These are phyloP conservation scores for Halyomorpha halys DNA, from an alignment of 1,140 invertebrate species.

Conservation along the genomic window DNA sequence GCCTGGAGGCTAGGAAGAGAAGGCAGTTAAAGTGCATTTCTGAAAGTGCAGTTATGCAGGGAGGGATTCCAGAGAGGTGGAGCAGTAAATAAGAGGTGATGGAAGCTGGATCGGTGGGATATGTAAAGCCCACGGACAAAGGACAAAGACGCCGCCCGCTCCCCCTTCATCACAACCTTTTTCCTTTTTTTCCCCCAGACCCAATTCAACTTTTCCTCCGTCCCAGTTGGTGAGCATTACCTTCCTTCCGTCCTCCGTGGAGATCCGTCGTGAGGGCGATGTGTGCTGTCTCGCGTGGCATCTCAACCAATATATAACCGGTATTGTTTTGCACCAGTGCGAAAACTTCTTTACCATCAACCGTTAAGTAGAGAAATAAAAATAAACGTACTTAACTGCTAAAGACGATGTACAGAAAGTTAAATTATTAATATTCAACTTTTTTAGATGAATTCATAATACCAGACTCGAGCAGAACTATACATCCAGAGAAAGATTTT, in stretches of 20 bases:
- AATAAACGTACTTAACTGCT: too few species aligned
- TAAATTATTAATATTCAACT: too few species aligned
- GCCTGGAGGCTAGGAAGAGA: neutral
- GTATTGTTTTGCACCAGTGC: too few species aligned
- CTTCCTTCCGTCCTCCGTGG: neutral
- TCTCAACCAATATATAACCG: too few species aligned
- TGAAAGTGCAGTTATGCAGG: neutral
- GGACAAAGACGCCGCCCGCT: constrained; percentile 8
- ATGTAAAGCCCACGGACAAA: neutral
- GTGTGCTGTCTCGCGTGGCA: too few species aligned
- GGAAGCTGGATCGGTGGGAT: constrained; percentile 11
- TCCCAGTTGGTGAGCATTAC: constrained; percentile 2
- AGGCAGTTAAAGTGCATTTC: constrained; percentile 7
- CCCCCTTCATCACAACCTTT: neutral
- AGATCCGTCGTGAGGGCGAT: neutral
- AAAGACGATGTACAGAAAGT: too few species aligned
- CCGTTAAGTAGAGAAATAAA: too few species aligned
- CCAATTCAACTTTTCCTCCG: constrained; percentile 4
- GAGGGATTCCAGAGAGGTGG: constrained; percentile 1
- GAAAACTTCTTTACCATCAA: too few species aligned
- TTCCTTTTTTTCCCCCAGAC: neutral
- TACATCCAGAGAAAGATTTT: too few species aligned
- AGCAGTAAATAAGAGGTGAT: constrained; percentile 10
- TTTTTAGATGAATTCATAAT: too few species aligned
- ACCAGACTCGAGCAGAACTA: too few species aligned